These are phyloP conservation scores for Pseudomyrmex sp. DNA, from an alignment of 1,140 invertebrate species.

Conservation along the genomic window DNA sequence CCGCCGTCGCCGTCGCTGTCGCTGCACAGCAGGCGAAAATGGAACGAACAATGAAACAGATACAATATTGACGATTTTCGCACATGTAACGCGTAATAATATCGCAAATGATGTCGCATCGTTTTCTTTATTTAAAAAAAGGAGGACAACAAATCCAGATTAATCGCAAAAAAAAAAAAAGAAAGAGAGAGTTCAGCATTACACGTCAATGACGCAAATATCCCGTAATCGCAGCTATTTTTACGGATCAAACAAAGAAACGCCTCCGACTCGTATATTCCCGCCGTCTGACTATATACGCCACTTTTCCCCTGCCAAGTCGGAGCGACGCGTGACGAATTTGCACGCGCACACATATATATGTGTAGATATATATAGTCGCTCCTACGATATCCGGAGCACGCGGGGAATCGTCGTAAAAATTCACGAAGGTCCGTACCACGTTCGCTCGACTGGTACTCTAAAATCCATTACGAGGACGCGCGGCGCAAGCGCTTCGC, in stretches of 20 bases:
- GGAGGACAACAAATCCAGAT: neutral
- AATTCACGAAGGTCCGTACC: constrained; percentile 67
- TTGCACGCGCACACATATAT: neutral
- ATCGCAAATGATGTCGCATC: neutral
- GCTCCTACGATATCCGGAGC: constrained; percentile 45
- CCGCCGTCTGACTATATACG: neutral
- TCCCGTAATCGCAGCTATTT: neutral
- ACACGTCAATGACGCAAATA: neutral
- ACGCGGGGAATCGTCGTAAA: constrained; percentile 67
- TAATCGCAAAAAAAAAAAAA: neutral
- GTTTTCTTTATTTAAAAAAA: neutral
- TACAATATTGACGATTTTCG: neutral
- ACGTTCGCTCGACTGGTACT: constrained; percentile 70
- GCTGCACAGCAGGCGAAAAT: neutral
- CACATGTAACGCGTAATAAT: neutral
- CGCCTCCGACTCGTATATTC: neutral
- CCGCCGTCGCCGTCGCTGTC: neutral
- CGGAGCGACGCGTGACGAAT: constrained; percentile 20
- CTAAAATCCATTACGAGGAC: constrained; percentile 82
- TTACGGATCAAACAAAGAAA: neutral
- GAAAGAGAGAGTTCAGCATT: too few relatives aligned
- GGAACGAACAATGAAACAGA: neutral
- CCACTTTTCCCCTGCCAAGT: neutral
- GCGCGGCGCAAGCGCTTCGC: constrained; percentile 64
- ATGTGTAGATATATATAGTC: neutral